Evolutionary conservation across 2,113 vertebrate genomes (phyloP).

Genomic region (Elephantulus edwardii): DNA sequence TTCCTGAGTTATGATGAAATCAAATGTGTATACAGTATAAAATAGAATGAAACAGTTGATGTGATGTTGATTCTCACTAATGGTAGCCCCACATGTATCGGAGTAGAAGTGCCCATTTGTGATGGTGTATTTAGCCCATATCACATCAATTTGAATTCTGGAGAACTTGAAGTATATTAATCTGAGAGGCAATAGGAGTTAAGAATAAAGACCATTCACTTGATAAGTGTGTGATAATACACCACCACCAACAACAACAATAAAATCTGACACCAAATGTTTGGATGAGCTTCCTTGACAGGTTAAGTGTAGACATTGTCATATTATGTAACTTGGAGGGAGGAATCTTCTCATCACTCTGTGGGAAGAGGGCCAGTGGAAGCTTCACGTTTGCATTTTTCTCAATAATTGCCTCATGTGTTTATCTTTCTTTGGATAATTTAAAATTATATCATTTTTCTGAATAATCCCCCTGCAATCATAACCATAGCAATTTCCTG

Average conservation of each 20-base stretch:
- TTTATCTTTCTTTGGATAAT: not conserved
- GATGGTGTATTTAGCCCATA: not conserved
- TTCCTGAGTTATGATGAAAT: not conserved
- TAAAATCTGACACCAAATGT: not conserved
- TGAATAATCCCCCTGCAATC: not conserved
- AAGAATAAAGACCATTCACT: not conserved
- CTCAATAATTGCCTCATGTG: not conserved
- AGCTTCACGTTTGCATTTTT: not conserved
- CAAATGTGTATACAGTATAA: not conserved
- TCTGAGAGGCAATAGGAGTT: not conserved
- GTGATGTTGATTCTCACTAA: not conserved
- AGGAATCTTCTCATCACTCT: not conserved
- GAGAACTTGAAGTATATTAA: not conserved
- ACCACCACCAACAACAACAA: too few relatives aligned
- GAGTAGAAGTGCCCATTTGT: too few relatives aligned
- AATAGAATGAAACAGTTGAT: not conserved
- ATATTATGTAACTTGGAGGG: not conserved
- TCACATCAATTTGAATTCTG: not conserved
- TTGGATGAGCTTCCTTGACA: too few relatives aligned
- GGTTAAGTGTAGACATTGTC: not conserved
- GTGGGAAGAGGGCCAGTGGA: not conserved
- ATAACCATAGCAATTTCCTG: not conserved
- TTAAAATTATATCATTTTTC: not conserved
- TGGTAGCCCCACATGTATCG: not conserved
- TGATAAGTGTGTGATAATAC: not conserved